Percentiles rank a stretch among this genome's conserved stretches.
Evolutionary conservation across 2,113 vertebrate genomes (phyloP).

Genomic region (Tupaia chinensis): DNA sequence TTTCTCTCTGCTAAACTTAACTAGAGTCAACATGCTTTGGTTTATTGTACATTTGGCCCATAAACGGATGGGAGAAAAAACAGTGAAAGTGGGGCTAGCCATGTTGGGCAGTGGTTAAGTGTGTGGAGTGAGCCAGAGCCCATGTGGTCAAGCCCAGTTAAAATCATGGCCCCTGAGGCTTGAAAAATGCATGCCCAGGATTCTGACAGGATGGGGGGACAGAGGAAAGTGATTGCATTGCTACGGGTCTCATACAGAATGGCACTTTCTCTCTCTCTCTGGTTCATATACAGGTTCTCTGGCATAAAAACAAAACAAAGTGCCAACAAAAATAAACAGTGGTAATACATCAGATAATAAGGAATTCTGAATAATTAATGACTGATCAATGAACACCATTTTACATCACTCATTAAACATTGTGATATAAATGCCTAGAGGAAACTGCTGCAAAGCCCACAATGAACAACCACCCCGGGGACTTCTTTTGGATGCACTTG

Average conservation of each 20-base stretch:
- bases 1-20: slow-evolving; percentile 27
- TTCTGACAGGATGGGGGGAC: too few species aligned
- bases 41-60: not conserved
- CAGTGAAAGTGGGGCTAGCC: not conserved
- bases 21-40: not conserved
- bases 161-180: too few species aligned
- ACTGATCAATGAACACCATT: not conserved
- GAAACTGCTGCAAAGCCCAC: not conserved
- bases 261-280: too few species aligned
- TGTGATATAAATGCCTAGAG: not conserved
- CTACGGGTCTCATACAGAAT: too few species aligned
- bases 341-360: not conserved
- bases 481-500: slow-evolving; percentile 5
- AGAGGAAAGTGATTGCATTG: too few species aligned
- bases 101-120: too few species aligned
- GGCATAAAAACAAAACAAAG: too few species aligned
- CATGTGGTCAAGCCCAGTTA: too few species aligned
- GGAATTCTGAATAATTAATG: not conserved
- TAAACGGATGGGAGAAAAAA: not conserved
- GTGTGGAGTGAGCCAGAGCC: too few species aligned
- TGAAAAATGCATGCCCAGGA: too few species aligned
- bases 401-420: not conserved
- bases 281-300: too few species aligned
- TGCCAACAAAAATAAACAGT: too few species aligned
- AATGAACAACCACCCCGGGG: not conserved